Evolutionary conservation across 2,113 vertebrate species (phyloP).

Genomic region (Nothoprocta pentlandii): DNA sequence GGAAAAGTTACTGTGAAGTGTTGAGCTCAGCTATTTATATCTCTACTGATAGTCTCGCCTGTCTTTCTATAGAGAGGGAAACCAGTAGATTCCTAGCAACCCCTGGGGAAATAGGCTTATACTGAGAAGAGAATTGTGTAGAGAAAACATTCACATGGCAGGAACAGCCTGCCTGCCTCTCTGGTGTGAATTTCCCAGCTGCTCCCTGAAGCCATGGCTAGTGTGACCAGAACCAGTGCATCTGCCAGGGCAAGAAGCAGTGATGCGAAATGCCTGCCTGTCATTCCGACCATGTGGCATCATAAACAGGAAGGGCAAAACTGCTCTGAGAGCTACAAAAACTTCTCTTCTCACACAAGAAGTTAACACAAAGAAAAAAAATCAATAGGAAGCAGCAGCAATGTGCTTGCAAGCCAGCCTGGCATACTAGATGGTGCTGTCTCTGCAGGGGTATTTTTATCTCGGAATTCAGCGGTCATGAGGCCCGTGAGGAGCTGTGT

Average conservation of each 20-base stretch:
- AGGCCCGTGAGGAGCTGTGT: neutral
- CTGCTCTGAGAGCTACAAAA: neutral
- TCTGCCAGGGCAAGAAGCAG: neutral
- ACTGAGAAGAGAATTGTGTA: neutral
- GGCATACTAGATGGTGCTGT: neutral
- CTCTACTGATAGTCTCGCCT: constrained; percentile 18
- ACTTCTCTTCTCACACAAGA: neutral
- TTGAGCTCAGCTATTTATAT: constrained; percentile 71
- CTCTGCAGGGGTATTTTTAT: constrained; percentile 32
- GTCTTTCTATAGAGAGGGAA: neutral
- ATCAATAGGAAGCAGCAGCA: neutral
- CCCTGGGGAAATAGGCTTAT: constrained; percentile 1
- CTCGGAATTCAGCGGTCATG: constrained; percentile 52
- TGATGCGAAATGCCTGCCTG: rapidly evolving
- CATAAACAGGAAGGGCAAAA: neutral
- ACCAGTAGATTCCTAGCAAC: neutral
- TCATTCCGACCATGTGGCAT: neutral
- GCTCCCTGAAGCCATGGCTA: neutral
- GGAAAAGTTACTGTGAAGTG: constrained; percentile 64
- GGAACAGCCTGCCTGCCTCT: neutral
- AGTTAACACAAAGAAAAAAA: neutral
- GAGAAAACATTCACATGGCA: neutral
- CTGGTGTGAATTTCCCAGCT: neutral
- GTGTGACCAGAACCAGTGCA: rapidly evolving
- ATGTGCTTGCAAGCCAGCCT: neutral